Base-by-base conservation (phyloP, 2,888 invertebrate species). In the Heliconius hortense region DNA sequence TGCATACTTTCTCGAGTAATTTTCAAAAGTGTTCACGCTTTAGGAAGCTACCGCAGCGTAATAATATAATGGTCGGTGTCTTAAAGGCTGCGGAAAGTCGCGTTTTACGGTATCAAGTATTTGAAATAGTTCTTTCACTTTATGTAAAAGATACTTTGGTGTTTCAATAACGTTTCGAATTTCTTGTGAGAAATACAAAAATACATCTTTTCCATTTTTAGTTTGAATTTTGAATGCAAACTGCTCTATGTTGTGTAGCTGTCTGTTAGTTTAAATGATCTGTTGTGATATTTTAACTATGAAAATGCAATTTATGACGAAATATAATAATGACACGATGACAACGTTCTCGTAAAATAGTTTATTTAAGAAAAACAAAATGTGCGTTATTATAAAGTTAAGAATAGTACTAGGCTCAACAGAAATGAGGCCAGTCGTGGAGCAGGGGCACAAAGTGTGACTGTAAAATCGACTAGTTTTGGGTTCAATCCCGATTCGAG, bases 11-110 rank as follows among this genome's bases (percentile, higher is more conserved):
- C 83, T 85, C 83, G 83, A 83, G 84, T 86, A 86, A 89, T 87
- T 88, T 85, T 85, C 87, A 89, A 90, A 87, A 91, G 90, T 86
- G 84, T 82, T 84, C 83, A 81, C 85, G 85, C 88, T 87, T 88
- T 84, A 81, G 80, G 82, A 79, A 84, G 79, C 84, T 84, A 91
- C 89, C 89, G 88, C 91, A 88, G 87, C 93, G 92, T 91, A 83
- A 87, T 90, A 89, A 86, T 91, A 93, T 93, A 93, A 93, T 92
- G 93, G 91, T 82, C 86, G 82, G 79, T 77, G 76, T 81, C 78
- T 81, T 79, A 77, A 79, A 77, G 74, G 66, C 77, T 67, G 79
- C 70, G 67, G 76, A 68, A 75, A 78, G 79, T 76, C 79, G 79
- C 76, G 72, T 76, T 76, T 75, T 71, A 75, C 76, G 71, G 78